Conservation (phyloP, 2,888 invertebrate genomes). For the Antheraea assamensis region DNA sequence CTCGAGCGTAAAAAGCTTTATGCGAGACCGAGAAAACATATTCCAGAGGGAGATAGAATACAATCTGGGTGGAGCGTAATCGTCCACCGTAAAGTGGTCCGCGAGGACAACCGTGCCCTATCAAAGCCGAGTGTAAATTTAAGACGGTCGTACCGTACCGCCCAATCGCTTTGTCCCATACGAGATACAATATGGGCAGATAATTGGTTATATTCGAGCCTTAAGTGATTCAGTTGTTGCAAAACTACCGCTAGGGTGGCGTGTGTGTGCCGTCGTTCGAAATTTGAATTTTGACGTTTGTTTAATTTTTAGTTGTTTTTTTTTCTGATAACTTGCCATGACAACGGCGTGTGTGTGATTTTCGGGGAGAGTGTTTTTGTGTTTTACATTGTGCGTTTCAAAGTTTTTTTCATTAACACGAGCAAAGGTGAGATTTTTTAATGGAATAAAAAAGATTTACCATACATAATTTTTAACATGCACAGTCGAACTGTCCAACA, state of each 20-base stretch:
- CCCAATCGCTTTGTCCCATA: slow-evolving; percentile 68
- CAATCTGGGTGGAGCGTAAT: slow-evolving; percentile 53
- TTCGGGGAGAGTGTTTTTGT: background rate
- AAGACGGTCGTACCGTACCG: slow-evolving; percentile 45
- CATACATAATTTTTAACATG: background rate
- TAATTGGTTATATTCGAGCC: slow-evolving; percentile 66
- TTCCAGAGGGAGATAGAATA: slow-evolving; percentile 40
- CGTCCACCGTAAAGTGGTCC: slow-evolving; percentile 30
- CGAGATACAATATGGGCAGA: slow-evolving; percentile 65
- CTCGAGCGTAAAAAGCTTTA: slow-evolving; percentile 48
- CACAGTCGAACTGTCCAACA: background rate
- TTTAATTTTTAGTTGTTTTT: slow-evolving; percentile 28
- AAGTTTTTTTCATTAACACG: background rate
- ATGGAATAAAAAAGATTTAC: background rate
- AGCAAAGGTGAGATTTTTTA: background rate
- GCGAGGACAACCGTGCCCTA: slow-evolving; percentile 11
- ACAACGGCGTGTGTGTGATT: slow-evolving; percentile 12
- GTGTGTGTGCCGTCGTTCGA: slow-evolving; percentile 35
- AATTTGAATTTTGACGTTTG: slow-evolving; percentile 31
- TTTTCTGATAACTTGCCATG: background rate
- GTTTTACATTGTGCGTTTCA: background rate
- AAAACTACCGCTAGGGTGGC: slow-evolving; percentile 37
- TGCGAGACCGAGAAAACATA: slow-evolving; percentile 39
- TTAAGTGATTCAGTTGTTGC: slow-evolving; percentile 76
- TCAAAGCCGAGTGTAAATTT: slow-evolving; percentile 25